Percentiles rank a stretch among this genome's conserved stretches.
These are phyloP conservation scores for Diarsia dahlii DNA, from an alignment of 2,888 invertebrate genomes.

Conservation along the genomic window DNA sequence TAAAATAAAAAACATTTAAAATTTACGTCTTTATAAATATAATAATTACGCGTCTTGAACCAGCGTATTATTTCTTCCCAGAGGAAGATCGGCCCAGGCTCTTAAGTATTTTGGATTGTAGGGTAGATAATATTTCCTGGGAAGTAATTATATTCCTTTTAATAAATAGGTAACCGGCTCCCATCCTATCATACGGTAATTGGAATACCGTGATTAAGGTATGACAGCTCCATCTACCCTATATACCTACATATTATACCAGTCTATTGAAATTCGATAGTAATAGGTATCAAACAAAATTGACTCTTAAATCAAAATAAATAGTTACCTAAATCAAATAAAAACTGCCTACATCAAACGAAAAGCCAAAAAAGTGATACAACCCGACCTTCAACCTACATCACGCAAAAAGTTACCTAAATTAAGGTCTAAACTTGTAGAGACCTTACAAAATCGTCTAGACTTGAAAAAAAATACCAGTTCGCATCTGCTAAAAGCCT, in stretches of 20 bases:
- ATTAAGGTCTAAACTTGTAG: conserved; percentile 1
- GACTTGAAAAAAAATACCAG: conserved; percentile 19
- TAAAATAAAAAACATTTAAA: too few relatives aligned
- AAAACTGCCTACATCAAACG: neutral
- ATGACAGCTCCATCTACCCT: conserved; percentile 8
- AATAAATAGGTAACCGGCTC: neutral
- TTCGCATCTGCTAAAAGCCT: conserved; percentile 9
- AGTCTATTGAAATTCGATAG: neutral
- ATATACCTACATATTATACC: too few relatives aligned
- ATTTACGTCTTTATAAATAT: neutral
- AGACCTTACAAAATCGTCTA: conserved; percentile 19
- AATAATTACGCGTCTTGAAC: neutral
- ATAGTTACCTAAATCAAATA: neutral
- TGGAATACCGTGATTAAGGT: conserved; percentile 22
- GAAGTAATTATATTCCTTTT: conserved; percentile 11
- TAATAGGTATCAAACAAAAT: neutral
- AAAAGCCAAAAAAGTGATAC: neutral
- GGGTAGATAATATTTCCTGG: neutral
- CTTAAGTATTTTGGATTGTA: neutral
- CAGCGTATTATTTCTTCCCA: neutral
- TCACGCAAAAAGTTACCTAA: neutral
- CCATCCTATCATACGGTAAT: conserved; percentile 1
- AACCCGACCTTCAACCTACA: neutral
- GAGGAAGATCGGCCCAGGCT: neutral
- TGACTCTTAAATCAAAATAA: neutral